These are phyloP conservation scores for Platycheirus albimanus DNA, from an alignment of 2,888 invertebrate species.

Conservation along the genomic window DNA sequence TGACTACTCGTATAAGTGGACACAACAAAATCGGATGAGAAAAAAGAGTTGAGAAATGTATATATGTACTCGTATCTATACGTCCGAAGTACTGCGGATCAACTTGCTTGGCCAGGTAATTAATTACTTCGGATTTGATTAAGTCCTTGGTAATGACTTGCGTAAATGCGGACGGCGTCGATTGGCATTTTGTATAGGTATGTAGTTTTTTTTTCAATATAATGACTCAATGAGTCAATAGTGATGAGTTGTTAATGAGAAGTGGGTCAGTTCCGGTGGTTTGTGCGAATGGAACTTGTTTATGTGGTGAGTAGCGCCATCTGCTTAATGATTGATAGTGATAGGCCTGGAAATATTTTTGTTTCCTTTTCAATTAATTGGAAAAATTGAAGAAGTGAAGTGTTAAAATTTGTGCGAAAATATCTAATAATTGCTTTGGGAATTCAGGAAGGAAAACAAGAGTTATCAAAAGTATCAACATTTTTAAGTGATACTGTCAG, in stretches of 20 bases:
- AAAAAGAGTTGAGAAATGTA: constrained; percentile 21
- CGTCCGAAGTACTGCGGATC: constrained; percentile 13
- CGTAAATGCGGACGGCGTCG: constrained; percentile 66
- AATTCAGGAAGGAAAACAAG: too few species aligned
- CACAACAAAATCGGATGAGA: constrained; percentile 19
- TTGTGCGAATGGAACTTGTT: constrained; percentile 37
- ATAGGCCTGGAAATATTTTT: neutral
- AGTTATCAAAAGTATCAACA: too few species aligned
- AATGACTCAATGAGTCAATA: constrained; percentile 4
- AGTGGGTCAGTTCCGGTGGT: constrained; percentile 70
- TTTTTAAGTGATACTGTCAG: too few species aligned
- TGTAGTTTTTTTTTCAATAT: constrained; percentile 14
- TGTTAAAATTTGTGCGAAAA: too few species aligned
- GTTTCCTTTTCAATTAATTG: neutral
- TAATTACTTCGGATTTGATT: constrained; percentile 73
- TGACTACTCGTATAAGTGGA: constrained; percentile 19
- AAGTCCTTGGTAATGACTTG: constrained; percentile 71
- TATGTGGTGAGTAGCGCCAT: constrained; percentile 32
- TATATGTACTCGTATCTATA: too few species aligned
- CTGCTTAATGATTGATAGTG: constrained; percentile 26
- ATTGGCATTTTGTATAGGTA: constrained; percentile 49
- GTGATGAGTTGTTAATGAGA: constrained; percentile 70
- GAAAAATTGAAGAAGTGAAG: neutral
- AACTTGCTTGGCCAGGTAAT: constrained; percentile 61
- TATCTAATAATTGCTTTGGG: too few species aligned